A percentile compares a stretch with the other conserved stretches of the same genome.
Conservation (phyloP, 30 jellyfish, hydroid and myxozoan genomes). For the Chrysaora quinquecirrha region DNA sequence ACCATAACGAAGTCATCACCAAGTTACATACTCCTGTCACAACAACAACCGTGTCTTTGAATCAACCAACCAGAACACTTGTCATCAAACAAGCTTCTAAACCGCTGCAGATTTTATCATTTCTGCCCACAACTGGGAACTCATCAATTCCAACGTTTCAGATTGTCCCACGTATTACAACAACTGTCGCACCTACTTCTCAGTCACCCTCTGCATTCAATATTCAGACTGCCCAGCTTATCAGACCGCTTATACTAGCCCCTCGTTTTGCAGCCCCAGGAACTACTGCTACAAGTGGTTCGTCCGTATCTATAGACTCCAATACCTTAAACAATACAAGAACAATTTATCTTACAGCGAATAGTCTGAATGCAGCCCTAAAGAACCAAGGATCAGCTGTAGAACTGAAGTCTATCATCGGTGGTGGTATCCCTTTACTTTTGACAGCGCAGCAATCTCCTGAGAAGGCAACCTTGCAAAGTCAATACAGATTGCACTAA, state of each 20-base stretch:
- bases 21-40: conserved; percentile 24
- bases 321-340: background rate
- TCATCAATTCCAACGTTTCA: conserved; percentile 24
- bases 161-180: conserved; percentile 27
- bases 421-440: conserved; percentile 58
- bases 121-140: conserved; percentile 58
- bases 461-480: too few species aligned
- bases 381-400: conserved; percentile 24
- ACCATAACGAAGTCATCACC: background rate
- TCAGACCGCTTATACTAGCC: conserved; percentile 61
- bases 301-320: background rate
- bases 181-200: conserved; percentile 3
- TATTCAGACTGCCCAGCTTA: conserved; percentile 11
- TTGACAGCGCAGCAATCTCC: conserved; percentile 24
- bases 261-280: conserved; percentile 46
- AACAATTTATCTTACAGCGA: conserved; percentile 37
- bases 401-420: conserved; percentile 21
- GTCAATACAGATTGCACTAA: too few species aligned
- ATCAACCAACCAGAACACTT: conserved; percentile 39
- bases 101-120: conserved; percentile 48
- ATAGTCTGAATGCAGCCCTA: conserved; percentile 5
- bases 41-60: conserved; percentile 25
- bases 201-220: background rate
- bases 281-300: background rate
- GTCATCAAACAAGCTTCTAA: conserved; percentile 55